phyloP scores from a whole-genome alignment of 1,140 invertebrate species.

The Stenopsyche tienmushanensis region DNA sequence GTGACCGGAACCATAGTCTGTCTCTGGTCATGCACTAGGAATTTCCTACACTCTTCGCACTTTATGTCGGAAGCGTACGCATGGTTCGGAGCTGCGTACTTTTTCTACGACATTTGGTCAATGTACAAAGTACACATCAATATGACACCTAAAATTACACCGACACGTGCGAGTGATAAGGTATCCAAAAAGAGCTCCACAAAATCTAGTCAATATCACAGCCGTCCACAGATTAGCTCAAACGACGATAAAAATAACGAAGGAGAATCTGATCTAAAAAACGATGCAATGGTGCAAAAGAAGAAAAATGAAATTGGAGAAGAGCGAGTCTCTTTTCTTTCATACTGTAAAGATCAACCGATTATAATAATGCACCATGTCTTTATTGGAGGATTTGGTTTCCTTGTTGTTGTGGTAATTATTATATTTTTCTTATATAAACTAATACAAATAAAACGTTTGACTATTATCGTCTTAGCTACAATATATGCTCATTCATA shows the following conservation, averaged over 20 bases:
- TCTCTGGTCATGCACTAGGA: conserved; percentile 62
- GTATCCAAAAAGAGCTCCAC: conserved; percentile 19
- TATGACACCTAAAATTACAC: conserved; percentile 34
- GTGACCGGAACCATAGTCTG: conserved; percentile 64
- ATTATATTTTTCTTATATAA: background rate
- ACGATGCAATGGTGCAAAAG: background rate
- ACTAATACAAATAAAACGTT: background rate
- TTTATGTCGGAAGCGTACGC: conserved; percentile 72
- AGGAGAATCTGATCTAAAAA: background rate
- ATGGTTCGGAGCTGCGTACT: conserved; percentile 75
- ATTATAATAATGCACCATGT: conserved; percentile 73
- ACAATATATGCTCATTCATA: too few relatives aligned
- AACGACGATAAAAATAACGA: background rate
- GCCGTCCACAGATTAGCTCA: too few relatives aligned
- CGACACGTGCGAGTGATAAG: too few relatives aligned
- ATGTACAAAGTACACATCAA: conserved; percentile 64
- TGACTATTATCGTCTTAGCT: too few relatives aligned
- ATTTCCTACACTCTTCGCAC: conserved; percentile 64
- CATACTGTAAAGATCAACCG: conserved; percentile 61
- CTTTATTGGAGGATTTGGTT: conserved; percentile 70
- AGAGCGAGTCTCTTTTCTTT: conserved; percentile 49
- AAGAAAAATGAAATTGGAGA: background rate
- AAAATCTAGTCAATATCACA: background rate
- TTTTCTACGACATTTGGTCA: conserved; percentile 74
- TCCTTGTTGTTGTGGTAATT: conserved; percentile 65